Evolutionary conservation across 2,888 invertebrate species (phyloP).

Genomic region (Spilarctia lutea): DNA sequence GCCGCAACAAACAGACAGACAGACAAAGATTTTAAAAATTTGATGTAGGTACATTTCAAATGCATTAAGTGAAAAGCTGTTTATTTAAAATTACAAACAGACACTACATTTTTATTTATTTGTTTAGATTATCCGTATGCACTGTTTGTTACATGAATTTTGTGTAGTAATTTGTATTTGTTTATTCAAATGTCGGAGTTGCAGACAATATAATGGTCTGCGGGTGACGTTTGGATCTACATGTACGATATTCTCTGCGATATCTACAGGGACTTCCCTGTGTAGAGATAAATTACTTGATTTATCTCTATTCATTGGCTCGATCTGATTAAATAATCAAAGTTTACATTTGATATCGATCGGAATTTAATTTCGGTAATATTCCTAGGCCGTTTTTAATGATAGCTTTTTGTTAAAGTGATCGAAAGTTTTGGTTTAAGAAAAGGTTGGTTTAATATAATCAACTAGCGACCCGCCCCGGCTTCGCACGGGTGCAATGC

Average conservation of each 20-base stretch:
- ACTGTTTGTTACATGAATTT: slow-evolving; percentile 39
- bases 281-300: no score
- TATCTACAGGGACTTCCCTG: slow-evolving; percentile 31
- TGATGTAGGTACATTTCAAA: no score
- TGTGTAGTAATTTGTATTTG: slow-evolving; percentile 59
- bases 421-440: no score
- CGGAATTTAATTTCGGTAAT: neutral
- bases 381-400: neutral
- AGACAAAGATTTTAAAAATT: no score
- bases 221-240: slow-evolving; percentile 42
- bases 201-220: slow-evolving; percentile 57
- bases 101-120: no score
- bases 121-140: slow-evolving; percentile 28
- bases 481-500: no score
- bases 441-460: no score
- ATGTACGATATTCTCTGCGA: slow-evolving; percentile 25
- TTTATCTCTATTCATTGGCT: slow-evolving; percentile 49
- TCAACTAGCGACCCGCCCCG: no score
- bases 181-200: slow-evolving; percentile 64
- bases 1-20: no score
- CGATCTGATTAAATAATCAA: slow-evolving; percentile 23
- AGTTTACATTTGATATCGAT: neutral
- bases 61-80: no score
- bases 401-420: neutral
- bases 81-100: no score